Base-by-base conservation (phyloP, 2,888 invertebrate genomes). In the Geotrupes spiniger region DNA sequence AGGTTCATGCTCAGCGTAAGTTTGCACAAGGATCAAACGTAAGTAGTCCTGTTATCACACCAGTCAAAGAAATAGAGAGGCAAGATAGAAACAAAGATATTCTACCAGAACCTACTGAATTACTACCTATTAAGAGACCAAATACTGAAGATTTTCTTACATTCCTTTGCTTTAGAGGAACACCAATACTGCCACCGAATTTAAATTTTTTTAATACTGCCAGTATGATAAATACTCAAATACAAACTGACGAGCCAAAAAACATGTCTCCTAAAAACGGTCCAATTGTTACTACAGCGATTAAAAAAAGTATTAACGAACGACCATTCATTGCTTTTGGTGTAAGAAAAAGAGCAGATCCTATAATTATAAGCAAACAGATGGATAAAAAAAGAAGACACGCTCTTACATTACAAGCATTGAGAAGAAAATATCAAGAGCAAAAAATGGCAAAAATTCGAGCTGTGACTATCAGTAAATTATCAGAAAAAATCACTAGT, bases 141-240 rank as follows among this genome's bases (percentile, higher is more conserved):
- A 87, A 87, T 64, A 89, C 91, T 1, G 89, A 90, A 74, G 91
- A 92, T 69, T 92, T 92, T 66, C 71, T 92, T 36, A 90, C 89
- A 40, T 92, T 89, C 73, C 75, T 92, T 10, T 91, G 91, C 70
- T 86, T 89, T 63, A 79, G 91, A 69, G 87, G 90, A 27, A 87
- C 88, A 14, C 77, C 83, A 5, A 79, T 84, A 38, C 70, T 89
- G 51, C 89, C 89, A 15, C 79, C 86, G 1, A 83, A 79, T 58
- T 72, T 89, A 56, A 85, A 87, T 68, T 86, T 85, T 66, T 83
- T 89, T 66, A 78, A 82, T 63, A 65, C 71, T 38, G 72, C 76
- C 4, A 69, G 75, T 17, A 69, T 69, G 54, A 68, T 68, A n/a
- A 66, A 69, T 43, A 62, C 66, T n/a, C 63, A 71, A 50, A 66